Evolutionary conservation across 2,113 vertebrate genomes (phyloP), one percentile per base, ranked within the genome.

Genomic region (Telmatochromis sp.): DNA sequence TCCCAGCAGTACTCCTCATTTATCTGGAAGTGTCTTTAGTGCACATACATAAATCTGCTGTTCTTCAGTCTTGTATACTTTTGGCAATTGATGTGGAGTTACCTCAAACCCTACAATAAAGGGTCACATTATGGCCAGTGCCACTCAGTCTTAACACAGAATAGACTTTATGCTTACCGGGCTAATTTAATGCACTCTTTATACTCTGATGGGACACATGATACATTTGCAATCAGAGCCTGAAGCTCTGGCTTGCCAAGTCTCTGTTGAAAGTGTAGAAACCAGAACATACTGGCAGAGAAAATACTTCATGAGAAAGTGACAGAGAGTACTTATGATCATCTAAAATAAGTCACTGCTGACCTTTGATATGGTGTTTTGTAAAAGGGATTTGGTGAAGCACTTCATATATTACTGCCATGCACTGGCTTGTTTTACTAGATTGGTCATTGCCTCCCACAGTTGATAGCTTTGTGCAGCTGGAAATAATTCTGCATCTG

Each of bases 1-100:
- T 93, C 87, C 82, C 89, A 90, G 68, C 17, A 60, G 78, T 86
- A 35, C 86, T 84, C 37, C 84, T 86, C 86, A 90, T 94, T 90
- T 91, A 90, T 93, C 73, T 89, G 71, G 37, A 91, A 65, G 51
- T 58, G 85, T 92, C 31, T 88, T 81, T n/a, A 10, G 55, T 88
- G 65, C n/a, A 84, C 37, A 83, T 60, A 83, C 53, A 90, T 89
- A 94, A 93, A 93, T 93, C 87, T 89, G 50, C 73, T 73, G 15
- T 63, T 45, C 31, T 53, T 65, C n/a, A 82, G 60, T 83, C 81
- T 9, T 60, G 17, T 60, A 12, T 57, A 51, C 26, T 81, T 51
- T 80, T 89, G 82, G 88, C 75, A 83, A 73, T 57, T 75, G 60
- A 28, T 81, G 19, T 42, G 40, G 57, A 33, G 42, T 89, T 89